Evolutionary conservation across 2,888 invertebrate species (phyloP).

Genomic region (Mystacides longicornis): DNA sequence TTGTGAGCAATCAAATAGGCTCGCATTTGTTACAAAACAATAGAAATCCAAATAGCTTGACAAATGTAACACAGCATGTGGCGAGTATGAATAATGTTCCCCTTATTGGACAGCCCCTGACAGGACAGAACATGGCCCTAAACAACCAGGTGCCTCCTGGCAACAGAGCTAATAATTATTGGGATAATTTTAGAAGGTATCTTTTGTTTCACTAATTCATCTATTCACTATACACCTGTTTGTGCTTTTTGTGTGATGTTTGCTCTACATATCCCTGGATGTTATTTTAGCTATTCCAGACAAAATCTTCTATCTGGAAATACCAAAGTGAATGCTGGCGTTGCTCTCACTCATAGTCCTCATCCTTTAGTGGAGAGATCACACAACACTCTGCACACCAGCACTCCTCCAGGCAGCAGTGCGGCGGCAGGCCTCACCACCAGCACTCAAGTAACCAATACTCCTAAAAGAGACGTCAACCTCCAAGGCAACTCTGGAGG

Average conservation of each 20-base stretch:
- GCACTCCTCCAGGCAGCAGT: slow-evolving; percentile 29
- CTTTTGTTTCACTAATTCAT: slow-evolving; percentile 14
- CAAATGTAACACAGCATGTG: slow-evolving; percentile 17
- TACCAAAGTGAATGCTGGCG: slow-evolving; percentile 65
- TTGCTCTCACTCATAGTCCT: slow-evolving; percentile 36
- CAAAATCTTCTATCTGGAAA: slow-evolving; percentile 76
- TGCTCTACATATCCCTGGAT: background rate
- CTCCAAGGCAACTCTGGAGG: slow-evolving; percentile 27
- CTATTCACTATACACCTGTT: background rate
- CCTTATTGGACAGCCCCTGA: slow-evolving; percentile 8
- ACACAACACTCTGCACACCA: slow-evolving; percentile 45
- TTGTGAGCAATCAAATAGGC: slow-evolving; percentile 14
- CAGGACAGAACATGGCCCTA: slow-evolving; percentile 48
- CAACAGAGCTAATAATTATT: slow-evolving; percentile 86
- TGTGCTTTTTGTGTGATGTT: too few relatives aligned
- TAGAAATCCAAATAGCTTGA: slow-evolving; percentile 25
- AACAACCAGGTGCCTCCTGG: slow-evolving; percentile 90
- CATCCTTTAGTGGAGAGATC: slow-evolving; percentile 49
- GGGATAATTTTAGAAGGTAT: slow-evolving; percentile 91
- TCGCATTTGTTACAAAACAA: slow-evolving; percentile 22
- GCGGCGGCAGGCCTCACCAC: slow-evolving; percentile 17
- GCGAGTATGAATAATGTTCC: slow-evolving; percentile 15
- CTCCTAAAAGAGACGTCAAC: slow-evolving; percentile 39
- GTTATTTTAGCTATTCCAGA: slow-evolving; percentile 68
- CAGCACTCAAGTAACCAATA: slow-evolving; percentile 29